Evolutionary conservation across 64 coral and sea anemone species (phyloP), one percentile per base, ranked within the genome.

Genomic region (Montipora cactus): DNA sequence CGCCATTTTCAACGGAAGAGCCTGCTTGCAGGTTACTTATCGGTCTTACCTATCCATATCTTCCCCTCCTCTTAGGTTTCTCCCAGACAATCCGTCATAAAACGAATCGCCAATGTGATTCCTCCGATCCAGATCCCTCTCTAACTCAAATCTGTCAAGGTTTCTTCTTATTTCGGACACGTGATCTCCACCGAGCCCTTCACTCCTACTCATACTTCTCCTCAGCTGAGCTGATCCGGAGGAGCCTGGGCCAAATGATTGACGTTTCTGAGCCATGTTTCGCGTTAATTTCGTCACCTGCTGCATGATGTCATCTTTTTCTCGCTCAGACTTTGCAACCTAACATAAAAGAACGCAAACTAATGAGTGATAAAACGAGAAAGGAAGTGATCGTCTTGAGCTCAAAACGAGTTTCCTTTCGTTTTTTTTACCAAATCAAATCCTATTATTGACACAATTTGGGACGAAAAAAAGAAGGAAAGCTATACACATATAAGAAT

Each of bases 231-330:
- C 67, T 62, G 79, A 70, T 15, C 67, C 64, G n/a, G 81, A 81
- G 18, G 61, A 6, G 12, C 66, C 52, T 70, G 87, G 89, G 18
- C 96, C 96, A n/a, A 98, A 78, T 66, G 96, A 92, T 68, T 98
- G 93, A 50, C 86, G 84, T 82, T 89, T 87, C 23, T 89, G 78
- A 19, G 93, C 58, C 1, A 68, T 74, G 52, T 80, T 80, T 49
- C 96, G 47, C 11, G 93, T 95, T 44, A 93, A 48, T 44, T 79
- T 91, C 2, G 93, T 59, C 28, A 95, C 82, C 59, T 98, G 96
- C 49, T 98, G 88, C 37, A 91, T 80, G 12, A 98, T 92, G 5
- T 98, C 89, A 9, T 98, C 93, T 37, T 98, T 98, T 53, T 98
- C 96, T 83, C 86, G 77, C 44, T 98, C 96, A 10, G 93, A 83